Conservation (phyloP, 2,888 invertebrate genomes). For the Morpho deidamia region DNA sequence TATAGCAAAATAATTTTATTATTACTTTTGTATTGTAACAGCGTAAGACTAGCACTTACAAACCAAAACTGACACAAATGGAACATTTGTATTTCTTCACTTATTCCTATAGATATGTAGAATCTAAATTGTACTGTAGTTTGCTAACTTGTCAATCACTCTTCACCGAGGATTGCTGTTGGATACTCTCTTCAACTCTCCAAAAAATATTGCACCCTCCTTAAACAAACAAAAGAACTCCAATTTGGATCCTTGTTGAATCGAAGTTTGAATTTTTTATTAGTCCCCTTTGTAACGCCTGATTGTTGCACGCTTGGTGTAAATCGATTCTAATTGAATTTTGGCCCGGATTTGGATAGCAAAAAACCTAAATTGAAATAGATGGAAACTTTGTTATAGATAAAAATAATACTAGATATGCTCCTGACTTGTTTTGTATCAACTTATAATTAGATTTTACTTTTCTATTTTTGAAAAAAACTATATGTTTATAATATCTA, state of each 20-base stretch:
- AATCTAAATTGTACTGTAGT: not conserved
- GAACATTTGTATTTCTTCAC: too few species aligned
- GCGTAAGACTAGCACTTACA: too few species aligned
- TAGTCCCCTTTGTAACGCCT: slow-evolving; percentile 14
- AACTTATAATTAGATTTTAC: too few species aligned
- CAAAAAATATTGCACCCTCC: slow-evolving; percentile 25
- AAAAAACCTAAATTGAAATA: slow-evolving; percentile 10
- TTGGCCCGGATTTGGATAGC: slow-evolving; percentile 5
- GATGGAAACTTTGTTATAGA: not conserved
- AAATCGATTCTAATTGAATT: slow-evolving; percentile 20
- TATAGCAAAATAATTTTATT: too few species aligned
- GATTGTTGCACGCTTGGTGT: slow-evolving; percentile 7
- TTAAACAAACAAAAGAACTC: slow-evolving; percentile 29
- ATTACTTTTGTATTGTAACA: too few species aligned
- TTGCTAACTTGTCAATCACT: not conserved
- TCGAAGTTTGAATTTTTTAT: slow-evolving; percentile 30
- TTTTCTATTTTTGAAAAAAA: too few species aligned
- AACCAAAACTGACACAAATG: too few species aligned
- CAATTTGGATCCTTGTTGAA: slow-evolving; percentile 27
- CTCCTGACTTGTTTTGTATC: too few species aligned
- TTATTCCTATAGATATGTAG: too few species aligned
- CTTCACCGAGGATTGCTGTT: not conserved
- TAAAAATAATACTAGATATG: too few species aligned
- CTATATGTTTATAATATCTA: too few species aligned
- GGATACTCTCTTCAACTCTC: slow-evolving; percentile 4